phyloP scores from a whole-genome alignment of 2,797 vertebrate genomes.

The Mus minutoides region DNA sequence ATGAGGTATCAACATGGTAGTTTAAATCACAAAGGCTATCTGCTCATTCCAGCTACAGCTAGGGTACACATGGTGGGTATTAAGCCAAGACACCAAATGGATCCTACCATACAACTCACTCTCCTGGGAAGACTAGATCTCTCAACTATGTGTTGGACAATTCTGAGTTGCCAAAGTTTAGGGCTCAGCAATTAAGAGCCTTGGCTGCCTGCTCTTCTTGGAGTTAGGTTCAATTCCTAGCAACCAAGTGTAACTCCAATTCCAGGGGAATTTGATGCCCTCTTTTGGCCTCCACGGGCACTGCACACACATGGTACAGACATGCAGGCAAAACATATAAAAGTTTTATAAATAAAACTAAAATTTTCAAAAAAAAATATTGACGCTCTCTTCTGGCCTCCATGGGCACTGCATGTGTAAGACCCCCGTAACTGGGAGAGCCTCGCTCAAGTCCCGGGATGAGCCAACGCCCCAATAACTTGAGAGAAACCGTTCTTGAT shows the following conservation, averaged over 20 bases:
- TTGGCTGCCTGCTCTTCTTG: no score
- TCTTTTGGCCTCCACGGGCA: neutral
- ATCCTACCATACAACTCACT: neutral
- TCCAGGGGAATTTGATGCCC: neutral
- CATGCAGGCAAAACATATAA: neutral
- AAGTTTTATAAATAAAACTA: neutral
- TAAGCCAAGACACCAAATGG: neutral
- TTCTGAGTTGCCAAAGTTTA: neutral
- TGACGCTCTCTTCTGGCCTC: no score
- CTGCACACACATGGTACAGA: neutral
- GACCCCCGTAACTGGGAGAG: no score
- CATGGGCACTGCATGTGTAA: no score
- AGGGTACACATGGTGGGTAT: accelerated
- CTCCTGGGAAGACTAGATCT: neutral
- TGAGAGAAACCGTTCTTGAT: no score
- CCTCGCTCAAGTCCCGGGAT: no score
- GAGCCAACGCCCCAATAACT: no score
- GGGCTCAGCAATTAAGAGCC: neutral
- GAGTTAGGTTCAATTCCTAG: neutral
- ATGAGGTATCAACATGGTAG: neutral
- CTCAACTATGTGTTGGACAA: neutral
- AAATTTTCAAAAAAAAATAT: no score
- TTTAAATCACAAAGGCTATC: neutral
- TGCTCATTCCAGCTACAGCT: neutral
- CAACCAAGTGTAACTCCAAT: neutral